Evolutionary conservation across 2,888 invertebrate species (phyloP).

Genomic region (Lottia gigantea): DNA sequence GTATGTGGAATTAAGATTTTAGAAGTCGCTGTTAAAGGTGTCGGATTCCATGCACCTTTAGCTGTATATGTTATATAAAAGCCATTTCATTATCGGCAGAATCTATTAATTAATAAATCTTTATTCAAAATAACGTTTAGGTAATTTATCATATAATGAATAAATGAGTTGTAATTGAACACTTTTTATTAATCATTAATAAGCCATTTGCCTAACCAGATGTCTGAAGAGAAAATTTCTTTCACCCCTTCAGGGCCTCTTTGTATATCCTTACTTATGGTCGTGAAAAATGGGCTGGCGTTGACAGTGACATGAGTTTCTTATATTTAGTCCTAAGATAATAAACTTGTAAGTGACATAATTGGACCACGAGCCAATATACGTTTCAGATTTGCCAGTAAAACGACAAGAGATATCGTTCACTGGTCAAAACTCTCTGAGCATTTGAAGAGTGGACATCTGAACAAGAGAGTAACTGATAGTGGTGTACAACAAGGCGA

Average conservation of each 20-base stretch:
- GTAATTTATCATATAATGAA: too few relatives aligned
- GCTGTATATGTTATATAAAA: background rate
- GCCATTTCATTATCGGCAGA: too few relatives aligned
- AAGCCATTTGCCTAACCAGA: background rate
- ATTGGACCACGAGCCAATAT: background rate
- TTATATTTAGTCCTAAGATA: conserved; percentile 10
- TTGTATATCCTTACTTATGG: background rate
- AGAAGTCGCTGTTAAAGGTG: too few relatives aligned
- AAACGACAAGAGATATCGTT: background rate
- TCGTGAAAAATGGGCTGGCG: conserved; percentile 8
- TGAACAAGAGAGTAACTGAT: background rate
- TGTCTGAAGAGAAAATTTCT: background rate
- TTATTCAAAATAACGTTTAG: too few relatives aligned
- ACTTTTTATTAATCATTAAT: background rate
- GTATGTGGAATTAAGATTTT: too few relatives aligned
- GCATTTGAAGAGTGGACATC: conserved; percentile 8
- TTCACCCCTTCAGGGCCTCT: conserved; percentile 5
- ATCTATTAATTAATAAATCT: too few relatives aligned
- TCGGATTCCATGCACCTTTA: background rate
- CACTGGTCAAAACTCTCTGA: background rate
- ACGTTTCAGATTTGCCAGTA: background rate
- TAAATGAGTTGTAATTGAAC: too few relatives aligned
- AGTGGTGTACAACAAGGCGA: too few relatives aligned
- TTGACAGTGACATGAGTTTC: conserved; percentile 1
- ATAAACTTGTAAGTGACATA: conserved; percentile 10